Evolutionary conservation across 2,888 invertebrate species (phyloP).

Genomic region (Leptinotarsa peninsularis): DNA sequence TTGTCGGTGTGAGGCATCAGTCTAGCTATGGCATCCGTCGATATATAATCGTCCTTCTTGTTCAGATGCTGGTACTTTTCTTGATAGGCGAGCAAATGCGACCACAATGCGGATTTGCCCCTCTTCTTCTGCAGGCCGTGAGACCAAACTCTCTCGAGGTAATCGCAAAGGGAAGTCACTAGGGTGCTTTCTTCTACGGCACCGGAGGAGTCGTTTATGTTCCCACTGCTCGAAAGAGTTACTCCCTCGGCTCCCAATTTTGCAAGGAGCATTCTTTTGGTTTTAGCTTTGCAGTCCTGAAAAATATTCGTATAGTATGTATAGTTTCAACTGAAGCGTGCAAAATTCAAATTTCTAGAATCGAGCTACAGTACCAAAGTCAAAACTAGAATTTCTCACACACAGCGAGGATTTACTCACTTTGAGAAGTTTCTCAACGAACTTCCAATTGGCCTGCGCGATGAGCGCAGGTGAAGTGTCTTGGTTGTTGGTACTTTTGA

Average conservation of each 20-base stretch:
- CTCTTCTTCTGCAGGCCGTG: constrained; percentile 96
- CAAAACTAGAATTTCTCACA: no score
- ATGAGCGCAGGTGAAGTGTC: constrained; percentile 88
- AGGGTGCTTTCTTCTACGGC: constrained; percentile 96
- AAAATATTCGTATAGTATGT: constrained; percentile 25
- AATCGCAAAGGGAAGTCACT: constrained; percentile 97
- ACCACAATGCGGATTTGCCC: constrained; percentile 98
- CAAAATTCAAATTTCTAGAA: no score
- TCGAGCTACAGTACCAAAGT: no score
- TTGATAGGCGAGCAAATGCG: constrained; percentile 90
- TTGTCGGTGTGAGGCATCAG: constrained; percentile 61
- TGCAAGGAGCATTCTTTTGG: constrained; percentile 98
- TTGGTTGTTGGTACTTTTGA: constrained; percentile 54
- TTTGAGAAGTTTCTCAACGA: constrained; percentile 96
- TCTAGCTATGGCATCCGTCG: constrained; percentile 66
- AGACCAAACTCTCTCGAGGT: constrained; percentile 97
- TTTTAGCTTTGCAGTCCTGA: constrained; percentile 92
- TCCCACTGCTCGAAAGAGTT: constrained; percentile 88
- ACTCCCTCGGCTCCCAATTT: constrained; percentile 98
- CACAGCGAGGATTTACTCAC: constrained; percentile 66
- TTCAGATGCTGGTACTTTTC: constrained; percentile 77
- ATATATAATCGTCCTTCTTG: constrained; percentile 74
- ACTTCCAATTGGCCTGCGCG: constrained; percentile 97
- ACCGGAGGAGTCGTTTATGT: constrained; percentile 76
- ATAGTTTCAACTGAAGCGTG: neutral